Evolutionary conservation across 2,113 vertebrate genomes (phyloP).

Genomic region (Oxygymnocypris stewartii): DNA sequence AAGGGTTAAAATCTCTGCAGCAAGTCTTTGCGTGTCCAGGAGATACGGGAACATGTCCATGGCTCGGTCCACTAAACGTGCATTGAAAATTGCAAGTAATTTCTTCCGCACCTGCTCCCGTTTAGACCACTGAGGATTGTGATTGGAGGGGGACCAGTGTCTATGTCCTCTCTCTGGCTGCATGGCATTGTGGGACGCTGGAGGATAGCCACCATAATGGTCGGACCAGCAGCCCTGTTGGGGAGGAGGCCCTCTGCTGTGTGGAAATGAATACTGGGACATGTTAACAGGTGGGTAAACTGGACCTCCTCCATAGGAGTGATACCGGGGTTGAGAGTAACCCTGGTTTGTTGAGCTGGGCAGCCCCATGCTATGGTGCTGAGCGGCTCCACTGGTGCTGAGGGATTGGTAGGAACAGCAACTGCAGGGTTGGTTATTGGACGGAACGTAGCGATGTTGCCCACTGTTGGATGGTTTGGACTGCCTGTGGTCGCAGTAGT

Average conservation of each 20-base stretch:
- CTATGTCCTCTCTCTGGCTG: conserved; percentile 52
- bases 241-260: conserved; percentile 35
- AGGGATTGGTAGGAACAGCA: conserved; percentile 59
- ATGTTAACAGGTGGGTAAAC: conserved; percentile 48
- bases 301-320: conserved; percentile 61
- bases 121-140: conserved; percentile 65
- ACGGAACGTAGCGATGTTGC: conserved; percentile 44
- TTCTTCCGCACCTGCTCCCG: conserved; percentile 81
- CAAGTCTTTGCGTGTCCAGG: conserved; percentile 85
- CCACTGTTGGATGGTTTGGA: conserved; percentile 43
- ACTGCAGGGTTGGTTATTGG: conserved; percentile 65
- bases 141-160: conserved; percentile 52
- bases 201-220: conserved; percentile 61
- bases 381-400: conserved; percentile 43
- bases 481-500: conserved; percentile 53
- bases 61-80: conserved; percentile 81
- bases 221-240: conserved; percentile 80
- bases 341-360: conserved; percentile 51
- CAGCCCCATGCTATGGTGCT: conserved; percentile 53
- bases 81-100: conserved; percentile 87
- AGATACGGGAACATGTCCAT: conserved; percentile 86
- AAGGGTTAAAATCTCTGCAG: conserved; percentile 83
- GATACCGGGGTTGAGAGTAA: conserved; percentile 59
- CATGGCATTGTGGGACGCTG: accelerated
- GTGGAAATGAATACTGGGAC: conserved; percentile 73